Percentiles rank a stretch among this genome's conserved stretches.
Evolutionary conservation across 2,113 vertebrate genomes (phyloP).

Genomic region (Coptodon bakossiorum): DNA sequence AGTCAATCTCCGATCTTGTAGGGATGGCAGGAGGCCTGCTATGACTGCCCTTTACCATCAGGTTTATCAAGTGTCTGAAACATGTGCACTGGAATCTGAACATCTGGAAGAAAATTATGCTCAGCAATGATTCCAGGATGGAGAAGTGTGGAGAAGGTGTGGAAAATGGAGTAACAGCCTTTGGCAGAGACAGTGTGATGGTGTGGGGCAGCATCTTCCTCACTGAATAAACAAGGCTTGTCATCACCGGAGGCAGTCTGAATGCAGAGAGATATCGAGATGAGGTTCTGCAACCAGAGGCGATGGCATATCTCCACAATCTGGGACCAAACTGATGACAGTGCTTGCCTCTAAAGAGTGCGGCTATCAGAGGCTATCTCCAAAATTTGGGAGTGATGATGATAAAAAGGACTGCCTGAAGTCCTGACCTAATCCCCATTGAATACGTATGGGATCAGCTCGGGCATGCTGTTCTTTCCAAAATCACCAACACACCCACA

Average conservation of each 20-base stretch:
- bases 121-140: neutral
- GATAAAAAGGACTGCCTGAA: neutral
- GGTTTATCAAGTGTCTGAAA: neutral
- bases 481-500: neutral
- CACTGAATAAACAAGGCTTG: neutral
- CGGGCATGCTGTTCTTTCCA: neutral
- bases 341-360: neutral
- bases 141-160: neutral
- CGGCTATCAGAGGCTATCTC: neutral
- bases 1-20: neutral
- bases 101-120: neutral
- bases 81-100: neutral
- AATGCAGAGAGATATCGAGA: neutral
- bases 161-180: neutral
- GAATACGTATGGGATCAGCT: neutral
- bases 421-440: neutral
- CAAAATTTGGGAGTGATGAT: neutral
- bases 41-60: neutral
- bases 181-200: neutral
- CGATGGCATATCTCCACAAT: neutral
- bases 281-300: neutral
- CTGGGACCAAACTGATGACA: neutral
- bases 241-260: rapidly evolving
- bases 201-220: neutral
- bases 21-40: neutral